phyloP scores from a whole-genome alignment of 1,140 invertebrate genomes.

The Anoplophora glabripennis region DNA sequence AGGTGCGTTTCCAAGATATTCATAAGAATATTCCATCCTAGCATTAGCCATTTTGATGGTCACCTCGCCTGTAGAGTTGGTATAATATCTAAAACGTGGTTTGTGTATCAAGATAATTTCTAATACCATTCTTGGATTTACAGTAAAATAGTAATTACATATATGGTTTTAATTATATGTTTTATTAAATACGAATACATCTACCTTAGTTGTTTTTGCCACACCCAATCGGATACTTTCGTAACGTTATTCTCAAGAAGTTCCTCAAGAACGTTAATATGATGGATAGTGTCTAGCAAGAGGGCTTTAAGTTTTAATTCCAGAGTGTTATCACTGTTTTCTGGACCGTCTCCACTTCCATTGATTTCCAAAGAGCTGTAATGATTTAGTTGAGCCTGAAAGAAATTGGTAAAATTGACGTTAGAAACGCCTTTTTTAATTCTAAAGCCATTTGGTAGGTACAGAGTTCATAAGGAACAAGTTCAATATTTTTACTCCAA shows the following conservation, averaged over 20 bases:
- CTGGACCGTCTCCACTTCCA: slow-evolving; percentile 34
- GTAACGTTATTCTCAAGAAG: slow-evolving; percentile 68
- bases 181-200: too few relatives aligned
- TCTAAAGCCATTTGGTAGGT: too few relatives aligned
- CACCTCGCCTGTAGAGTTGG: slow-evolving; percentile 56
- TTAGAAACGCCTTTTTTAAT: too few relatives aligned
- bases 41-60: slow-evolving; percentile 79
- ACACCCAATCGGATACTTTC: slow-evolving; percentile 76
- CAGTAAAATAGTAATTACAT: neutral
- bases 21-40: slow-evolving; percentile 93
- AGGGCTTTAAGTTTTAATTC: slow-evolving; percentile 69
- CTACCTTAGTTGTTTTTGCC: slow-evolving; percentile 93
- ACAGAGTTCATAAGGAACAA: too few relatives aligned
- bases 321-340: slow-evolving; percentile 41
- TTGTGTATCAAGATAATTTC: too few relatives aligned
- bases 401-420: too few relatives aligned
- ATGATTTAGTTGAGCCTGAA: slow-evolving; percentile 58
- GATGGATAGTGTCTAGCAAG: slow-evolving; percentile 92
- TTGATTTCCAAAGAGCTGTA: slow-evolving; percentile 59
- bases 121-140: too few relatives aligned
- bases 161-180: neutral
- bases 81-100: slow-evolving; percentile 54
- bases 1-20: slow-evolving; percentile 91
- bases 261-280: slow-evolving; percentile 76
- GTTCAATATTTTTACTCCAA: too few relatives aligned